Evolutionary conservation across 30 jellyfish, hydroid and myxozoan genomes (phyloP).

Genomic region (Pseudorhiza aurosa): DNA sequence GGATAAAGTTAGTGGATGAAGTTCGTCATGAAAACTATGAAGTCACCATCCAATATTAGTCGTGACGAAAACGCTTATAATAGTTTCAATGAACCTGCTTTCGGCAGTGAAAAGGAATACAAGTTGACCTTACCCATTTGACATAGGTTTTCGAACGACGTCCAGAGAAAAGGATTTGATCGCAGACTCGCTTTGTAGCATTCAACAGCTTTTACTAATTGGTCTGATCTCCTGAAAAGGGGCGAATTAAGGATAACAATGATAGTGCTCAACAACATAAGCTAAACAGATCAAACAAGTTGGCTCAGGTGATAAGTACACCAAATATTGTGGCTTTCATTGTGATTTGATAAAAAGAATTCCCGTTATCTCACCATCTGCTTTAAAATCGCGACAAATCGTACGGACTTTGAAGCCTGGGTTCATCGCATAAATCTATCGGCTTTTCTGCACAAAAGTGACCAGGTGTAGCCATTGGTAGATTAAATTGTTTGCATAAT

Average conservation of each 20-base stretch:
- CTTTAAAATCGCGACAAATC: neutral
- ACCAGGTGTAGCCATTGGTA: no score
- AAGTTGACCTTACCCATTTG: constrained; percentile 76
- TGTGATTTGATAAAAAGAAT: neutral
- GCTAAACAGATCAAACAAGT: neutral
- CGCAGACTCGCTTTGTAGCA: constrained; percentile 85
- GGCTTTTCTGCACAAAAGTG: no score
- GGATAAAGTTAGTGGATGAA: no score
- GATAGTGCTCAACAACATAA: neutral
- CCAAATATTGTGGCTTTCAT: neutral
- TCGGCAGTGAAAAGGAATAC: no score
- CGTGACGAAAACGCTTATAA: no score
- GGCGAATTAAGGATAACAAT: constrained; percentile 1
- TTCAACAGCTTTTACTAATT: constrained; percentile 77
- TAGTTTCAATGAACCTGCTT: no score
- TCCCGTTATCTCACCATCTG: neutral
- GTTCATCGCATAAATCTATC: no score
- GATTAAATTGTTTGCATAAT: no score
- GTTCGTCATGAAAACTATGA: no score
- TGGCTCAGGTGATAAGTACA: neutral
- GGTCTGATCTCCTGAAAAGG: constrained; percentile 84
- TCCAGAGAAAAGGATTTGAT: constrained; percentile 95
- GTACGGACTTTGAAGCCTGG: no score
- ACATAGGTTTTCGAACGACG: constrained; percentile 86
- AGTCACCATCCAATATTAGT: no score